Evolutionary conservation across 2,797 vertebrate species (phyloP).

Genomic region (Enteromius thamalakanensis): DNA sequence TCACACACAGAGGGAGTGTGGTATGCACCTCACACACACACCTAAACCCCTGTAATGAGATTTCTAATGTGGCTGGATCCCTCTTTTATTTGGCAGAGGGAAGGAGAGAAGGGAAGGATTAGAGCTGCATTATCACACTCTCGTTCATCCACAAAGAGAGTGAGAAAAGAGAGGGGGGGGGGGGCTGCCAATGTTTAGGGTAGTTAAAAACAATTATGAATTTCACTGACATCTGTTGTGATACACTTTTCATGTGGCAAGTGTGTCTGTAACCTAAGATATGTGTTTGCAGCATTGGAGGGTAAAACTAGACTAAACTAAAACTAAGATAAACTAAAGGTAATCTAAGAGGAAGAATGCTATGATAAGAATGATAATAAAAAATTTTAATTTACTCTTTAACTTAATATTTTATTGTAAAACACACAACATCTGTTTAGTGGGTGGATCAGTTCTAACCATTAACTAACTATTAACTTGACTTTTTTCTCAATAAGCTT

Average conservation of each 20-base stretch:
- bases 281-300: constrained; percentile 9
- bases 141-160: constrained; percentile 46
- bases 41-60: constrained; percentile 80
- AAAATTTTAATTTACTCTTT: background rate
- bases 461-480: background rate
- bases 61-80: constrained; percentile 79
- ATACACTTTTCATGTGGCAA: background rate
- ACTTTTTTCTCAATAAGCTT: background rate
- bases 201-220: constrained; percentile 10
- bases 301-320: background rate
- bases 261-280: background rate
- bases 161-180: constrained; percentile 28
- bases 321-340: background rate
- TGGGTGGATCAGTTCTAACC: background rate
- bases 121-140: constrained; percentile 77
- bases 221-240: constrained; percentile 11
- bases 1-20: constrained; percentile 13
- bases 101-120: constrained; percentile 78
- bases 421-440: background rate
- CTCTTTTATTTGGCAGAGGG: constrained; percentile 74
- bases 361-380: too few relatives aligned
- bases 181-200: constrained; percentile 9
- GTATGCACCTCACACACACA: constrained; percentile 65
- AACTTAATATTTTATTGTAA: background rate
- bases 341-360: background rate